phyloP scores from a whole-genome alignment of 1,140 invertebrate genomes.

The Chlorops oryzae region DNA sequence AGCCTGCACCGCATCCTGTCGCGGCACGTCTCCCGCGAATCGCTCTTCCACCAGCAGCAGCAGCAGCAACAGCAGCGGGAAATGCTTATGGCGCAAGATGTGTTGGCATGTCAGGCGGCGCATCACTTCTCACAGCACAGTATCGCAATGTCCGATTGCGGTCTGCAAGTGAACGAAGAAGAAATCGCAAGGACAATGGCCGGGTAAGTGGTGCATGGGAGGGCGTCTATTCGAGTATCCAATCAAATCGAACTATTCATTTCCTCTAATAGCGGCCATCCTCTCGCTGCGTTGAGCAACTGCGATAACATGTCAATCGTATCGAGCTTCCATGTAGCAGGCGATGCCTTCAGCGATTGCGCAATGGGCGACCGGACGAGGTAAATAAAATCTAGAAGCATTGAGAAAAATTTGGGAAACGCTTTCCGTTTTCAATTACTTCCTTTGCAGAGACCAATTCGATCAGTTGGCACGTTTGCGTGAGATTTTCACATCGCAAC shows the following conservation, averaged over 20 bases:
- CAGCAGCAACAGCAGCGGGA: conserved; percentile 33
- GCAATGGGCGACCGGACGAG: conserved; percentile 39
- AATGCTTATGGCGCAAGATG: conserved; percentile 48
- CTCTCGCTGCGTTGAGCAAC: conserved; percentile 77
- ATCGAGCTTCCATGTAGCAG: conserved; percentile 74
- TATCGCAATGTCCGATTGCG: conserved; percentile 59
- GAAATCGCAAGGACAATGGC: conserved; percentile 84
- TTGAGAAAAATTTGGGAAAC: background rate
- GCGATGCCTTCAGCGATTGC: conserved; percentile 52
- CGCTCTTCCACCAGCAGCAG: conserved; percentile 53
- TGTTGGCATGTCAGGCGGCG: conserved; percentile 35
- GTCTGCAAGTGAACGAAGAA: conserved; percentile 84
- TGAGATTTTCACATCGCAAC: conserved; percentile 61
- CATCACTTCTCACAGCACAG: conserved; percentile 39
- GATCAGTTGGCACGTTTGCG: conserved; percentile 63
- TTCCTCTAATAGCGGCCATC: conserved; percentile 58
- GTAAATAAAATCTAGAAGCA: conserved; percentile 18
- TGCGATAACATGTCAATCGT: conserved; percentile 79
- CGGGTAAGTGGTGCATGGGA: conserved; percentile 61
- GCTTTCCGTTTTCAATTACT: background rate
- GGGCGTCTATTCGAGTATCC: conserved; percentile 7
- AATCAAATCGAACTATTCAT: no score
- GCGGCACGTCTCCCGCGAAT: conserved; percentile 52
- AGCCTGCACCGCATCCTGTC: conserved; percentile 62
- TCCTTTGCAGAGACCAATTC: conserved; percentile 53